These are phyloP conservation scores for Pogonocichla stellata DNA, from an alignment of 2,113 vertebrate species.

Conservation along the genomic window DNA sequence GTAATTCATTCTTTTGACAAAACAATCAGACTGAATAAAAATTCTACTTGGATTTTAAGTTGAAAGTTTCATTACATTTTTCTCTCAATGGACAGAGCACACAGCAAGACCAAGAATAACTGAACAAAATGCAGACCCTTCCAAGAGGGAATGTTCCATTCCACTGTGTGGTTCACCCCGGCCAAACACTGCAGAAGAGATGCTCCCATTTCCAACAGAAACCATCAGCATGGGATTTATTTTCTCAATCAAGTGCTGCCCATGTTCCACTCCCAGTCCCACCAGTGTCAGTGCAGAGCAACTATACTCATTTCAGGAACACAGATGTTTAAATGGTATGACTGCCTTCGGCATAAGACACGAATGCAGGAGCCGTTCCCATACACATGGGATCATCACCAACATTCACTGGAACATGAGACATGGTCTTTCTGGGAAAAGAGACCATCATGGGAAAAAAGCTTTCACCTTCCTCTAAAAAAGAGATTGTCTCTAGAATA, in stretches of 20 bases:
- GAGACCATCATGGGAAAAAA: background rate
- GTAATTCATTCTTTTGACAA: background rate
- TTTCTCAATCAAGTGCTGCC: background rate
- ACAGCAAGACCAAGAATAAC: background rate
- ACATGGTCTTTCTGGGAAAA: background rate
- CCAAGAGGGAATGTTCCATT: background rate
- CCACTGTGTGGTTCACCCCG: background rate
- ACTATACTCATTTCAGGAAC: background rate
- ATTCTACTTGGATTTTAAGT: background rate
- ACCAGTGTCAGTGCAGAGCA: background rate
- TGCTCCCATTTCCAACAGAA: background rate
- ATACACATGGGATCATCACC: accelerated
- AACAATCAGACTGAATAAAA: background rate
- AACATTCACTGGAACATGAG: background rate
- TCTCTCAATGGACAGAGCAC: background rate
- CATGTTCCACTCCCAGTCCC: background rate
- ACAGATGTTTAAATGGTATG: background rate
- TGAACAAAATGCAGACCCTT: background rate
- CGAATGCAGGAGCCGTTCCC: background rate
- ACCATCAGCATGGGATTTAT: background rate
- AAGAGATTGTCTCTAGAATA: background rate
- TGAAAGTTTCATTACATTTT: background rate
- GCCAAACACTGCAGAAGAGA: background rate
- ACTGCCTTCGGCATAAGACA: background rate
- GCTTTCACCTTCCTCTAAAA: background rate